Evolutionary conservation across 2,797 vertebrate genomes (phyloP).

Genomic region (Acanthurus tractus): DNA sequence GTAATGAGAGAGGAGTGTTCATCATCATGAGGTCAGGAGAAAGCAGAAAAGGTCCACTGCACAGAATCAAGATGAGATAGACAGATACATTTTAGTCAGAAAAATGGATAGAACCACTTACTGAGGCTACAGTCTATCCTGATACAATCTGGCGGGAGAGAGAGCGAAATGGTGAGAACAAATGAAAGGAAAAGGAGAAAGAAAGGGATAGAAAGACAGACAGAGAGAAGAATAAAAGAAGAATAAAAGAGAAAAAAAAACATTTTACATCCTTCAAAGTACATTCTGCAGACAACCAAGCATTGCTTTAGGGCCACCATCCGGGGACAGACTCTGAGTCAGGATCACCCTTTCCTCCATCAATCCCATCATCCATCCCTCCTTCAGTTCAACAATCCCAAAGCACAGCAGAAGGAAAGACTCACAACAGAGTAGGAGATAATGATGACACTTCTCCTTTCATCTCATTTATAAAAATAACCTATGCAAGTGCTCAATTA

Average conservation of each 20-base stretch:
- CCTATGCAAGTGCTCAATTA: background rate
- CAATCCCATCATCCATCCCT: constrained; percentile 46
- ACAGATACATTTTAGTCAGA: constrained; percentile 73
- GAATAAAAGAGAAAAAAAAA: constrained; percentile 69
- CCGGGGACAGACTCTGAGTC: constrained; percentile 92
- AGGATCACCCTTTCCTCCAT: constrained; percentile 85
- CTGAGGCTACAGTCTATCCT: constrained; percentile 97
- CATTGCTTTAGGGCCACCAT: constrained; percentile 89
- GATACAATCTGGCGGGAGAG: constrained; percentile 96
- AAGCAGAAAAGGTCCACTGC: constrained; percentile 61
- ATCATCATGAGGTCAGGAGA: constrained; percentile 32
- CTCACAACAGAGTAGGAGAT: background rate
- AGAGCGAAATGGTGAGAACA: constrained; percentile 91
- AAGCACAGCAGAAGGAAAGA: constrained; percentile 77
- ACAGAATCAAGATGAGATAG: constrained; percentile 69
- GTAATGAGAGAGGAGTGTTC: constrained; percentile 16
- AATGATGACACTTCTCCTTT: background rate
- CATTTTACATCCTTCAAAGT: constrained; percentile 98
- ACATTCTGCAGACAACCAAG: constrained; percentile 91
- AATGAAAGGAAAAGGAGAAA: constrained; percentile 70
- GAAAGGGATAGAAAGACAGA: constrained; percentile 52
- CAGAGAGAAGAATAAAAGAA: constrained; percentile 49
- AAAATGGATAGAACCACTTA: constrained; percentile 90
- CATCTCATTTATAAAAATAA: background rate
- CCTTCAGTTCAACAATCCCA: constrained; percentile 32